phyloP scores from a whole-genome alignment of 2,797 vertebrate species.

The Lepilemur septentrionalis region DNA sequence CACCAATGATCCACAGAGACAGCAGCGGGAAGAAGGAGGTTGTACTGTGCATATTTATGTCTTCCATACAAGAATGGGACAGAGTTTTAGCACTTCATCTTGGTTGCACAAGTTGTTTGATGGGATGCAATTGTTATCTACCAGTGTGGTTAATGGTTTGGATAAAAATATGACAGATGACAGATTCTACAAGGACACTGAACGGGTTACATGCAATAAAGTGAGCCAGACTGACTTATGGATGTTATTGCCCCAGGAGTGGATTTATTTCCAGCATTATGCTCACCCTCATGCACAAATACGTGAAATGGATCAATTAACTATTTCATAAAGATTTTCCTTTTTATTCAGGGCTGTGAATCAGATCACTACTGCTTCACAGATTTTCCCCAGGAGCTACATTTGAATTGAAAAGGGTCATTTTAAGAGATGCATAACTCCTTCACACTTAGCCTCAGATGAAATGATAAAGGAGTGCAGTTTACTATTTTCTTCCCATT shows the following conservation, averaged over 20 bases:
- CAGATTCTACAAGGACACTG: constrained; percentile 60
- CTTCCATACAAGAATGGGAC: background rate
- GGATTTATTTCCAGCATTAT: constrained; percentile 63
- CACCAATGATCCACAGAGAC: background rate
- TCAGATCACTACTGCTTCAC: background rate
- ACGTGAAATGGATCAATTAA: constrained; percentile 60
- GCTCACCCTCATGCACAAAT: constrained; percentile 51
- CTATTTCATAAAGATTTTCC: constrained; percentile 51
- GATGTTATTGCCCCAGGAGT: background rate
- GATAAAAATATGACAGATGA: constrained; percentile 70
- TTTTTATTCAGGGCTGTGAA: constrained; percentile 17
- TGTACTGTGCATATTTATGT: background rate
- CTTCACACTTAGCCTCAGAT: constrained; percentile 18
- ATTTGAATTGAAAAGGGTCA: constrained; percentile 27
- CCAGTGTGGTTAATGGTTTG: constrained; percentile 65
- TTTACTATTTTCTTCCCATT: constrained; percentile 46
- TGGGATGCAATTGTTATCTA: constrained; percentile 62
- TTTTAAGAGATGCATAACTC: constrained; percentile 27
- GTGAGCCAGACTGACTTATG: constrained; percentile 51
- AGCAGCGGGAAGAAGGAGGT: background rate
- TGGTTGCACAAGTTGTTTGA: constrained; percentile 58
- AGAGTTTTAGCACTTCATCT: constrained; percentile 35
- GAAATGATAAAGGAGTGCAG: background rate
- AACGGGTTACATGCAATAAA: constrained; percentile 42
- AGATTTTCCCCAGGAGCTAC: constrained; percentile 35